These are phyloP conservation scores for Entomobrya multifasciata DNA, from an alignment of 2,888 invertebrate species.

Conservation along the genomic window DNA sequence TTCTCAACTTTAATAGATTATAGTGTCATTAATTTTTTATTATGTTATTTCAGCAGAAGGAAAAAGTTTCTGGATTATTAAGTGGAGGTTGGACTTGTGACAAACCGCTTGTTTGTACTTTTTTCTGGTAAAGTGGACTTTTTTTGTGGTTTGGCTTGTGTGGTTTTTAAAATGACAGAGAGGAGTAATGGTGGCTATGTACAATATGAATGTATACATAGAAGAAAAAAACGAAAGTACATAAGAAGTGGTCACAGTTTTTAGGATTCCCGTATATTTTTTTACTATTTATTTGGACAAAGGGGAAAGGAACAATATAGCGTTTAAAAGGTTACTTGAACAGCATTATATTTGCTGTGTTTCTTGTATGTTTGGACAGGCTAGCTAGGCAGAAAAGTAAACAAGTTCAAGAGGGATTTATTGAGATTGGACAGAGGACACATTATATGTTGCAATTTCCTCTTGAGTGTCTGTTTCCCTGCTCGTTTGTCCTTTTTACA, in stretches of 20 bases:
- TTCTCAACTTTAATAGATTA: slow-evolving; percentile 29
- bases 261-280: not conserved
- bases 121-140: slow-evolving; percentile 36
- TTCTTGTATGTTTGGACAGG: not conserved
- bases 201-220: not conserved
- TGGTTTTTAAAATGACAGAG: slow-evolving; percentile 2
- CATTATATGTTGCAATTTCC: slow-evolving; percentile 69
- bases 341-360: slow-evolving; percentile 12
- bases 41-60: not conserved
- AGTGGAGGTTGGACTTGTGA: slow-evolving; percentile 24
- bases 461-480: slow-evolving; percentile 54
- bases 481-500: slow-evolving; percentile 52
- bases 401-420: slow-evolving; percentile 71
- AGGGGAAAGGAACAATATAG: not conserved
- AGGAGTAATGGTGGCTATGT: not conserved
- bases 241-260: not conserved
- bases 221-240: not conserved
- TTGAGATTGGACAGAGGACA: slow-evolving; percentile 68
- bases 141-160: slow-evolving; percentile 42
- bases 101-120: slow-evolving; percentile 40
- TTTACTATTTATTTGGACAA: not conserved
- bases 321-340: slow-evolving; percentile 42
- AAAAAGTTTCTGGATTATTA: slow-evolving; percentile 38
- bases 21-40: slow-evolving; percentile 53
- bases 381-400: slow-evolving; percentile 55